Percentiles rank a stretch among this genome's conserved stretches.
Conservation (phyloP, 2,113 vertebrate genomes). For the Dinomys branickii region DNA sequence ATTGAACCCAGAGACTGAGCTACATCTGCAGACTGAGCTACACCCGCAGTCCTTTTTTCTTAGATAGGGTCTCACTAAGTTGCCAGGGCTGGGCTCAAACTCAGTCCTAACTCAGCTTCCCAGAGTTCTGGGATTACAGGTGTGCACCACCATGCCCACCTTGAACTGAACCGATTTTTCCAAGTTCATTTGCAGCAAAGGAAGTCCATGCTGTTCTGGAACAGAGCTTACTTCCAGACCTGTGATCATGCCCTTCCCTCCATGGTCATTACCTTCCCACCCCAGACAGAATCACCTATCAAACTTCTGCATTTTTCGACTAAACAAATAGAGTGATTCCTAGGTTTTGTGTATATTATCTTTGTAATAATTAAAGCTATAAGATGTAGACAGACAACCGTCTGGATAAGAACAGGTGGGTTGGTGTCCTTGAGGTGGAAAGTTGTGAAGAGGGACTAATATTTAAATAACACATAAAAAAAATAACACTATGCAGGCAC, state of each 20-base stretch:
- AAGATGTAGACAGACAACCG: background rate
- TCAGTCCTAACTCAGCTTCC: background rate
- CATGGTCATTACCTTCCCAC: background rate
- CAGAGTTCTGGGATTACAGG: background rate
- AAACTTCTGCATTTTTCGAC: background rate
- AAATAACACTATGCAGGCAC: background rate
- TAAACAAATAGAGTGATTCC: background rate
- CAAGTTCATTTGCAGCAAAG: background rate
- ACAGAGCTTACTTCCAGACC: background rate
- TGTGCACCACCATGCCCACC: background rate
- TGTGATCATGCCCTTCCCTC: background rate
- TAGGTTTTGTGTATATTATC: background rate
- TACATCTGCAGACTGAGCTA: background rate
- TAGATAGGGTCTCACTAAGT: background rate
- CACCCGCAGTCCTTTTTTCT: background rate
- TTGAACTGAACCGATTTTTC: background rate
- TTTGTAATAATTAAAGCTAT: slow-evolving; percentile 21
- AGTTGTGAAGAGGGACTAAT: background rate
- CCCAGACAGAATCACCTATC: background rate
- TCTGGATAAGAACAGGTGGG: background rate
- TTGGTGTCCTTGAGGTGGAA: background rate
- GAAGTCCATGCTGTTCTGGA: background rate
- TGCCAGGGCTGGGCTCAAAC: background rate
- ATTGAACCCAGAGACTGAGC: background rate
- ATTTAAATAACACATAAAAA: background rate